Evolutionary conservation across 2,113 vertebrate species (phyloP), one percentile per base, ranked within the genome.

Genomic region (Cinclus cinclus): DNA sequence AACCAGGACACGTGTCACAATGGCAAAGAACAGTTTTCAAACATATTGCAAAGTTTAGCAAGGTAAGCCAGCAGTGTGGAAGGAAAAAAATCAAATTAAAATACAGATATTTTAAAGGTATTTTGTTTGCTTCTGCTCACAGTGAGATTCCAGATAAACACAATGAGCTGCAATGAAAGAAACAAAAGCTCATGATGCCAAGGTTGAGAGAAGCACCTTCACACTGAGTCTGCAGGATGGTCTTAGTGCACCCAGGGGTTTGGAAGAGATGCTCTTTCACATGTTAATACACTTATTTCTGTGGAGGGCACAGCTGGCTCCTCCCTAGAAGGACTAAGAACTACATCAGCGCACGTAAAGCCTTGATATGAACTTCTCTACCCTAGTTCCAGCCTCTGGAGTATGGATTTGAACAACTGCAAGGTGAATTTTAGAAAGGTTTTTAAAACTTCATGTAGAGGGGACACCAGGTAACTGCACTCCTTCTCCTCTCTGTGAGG

Each of bases 271-370:
- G 42, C 23, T 87, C 37, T 23, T 28, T 87, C 63, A 67, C 18
- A 74, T 80, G 46, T 50, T 27, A 47, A 28, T 6, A 52, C 2
- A 5, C 35, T 76, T 47, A 55, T 60, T 73, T 60, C 87, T 89
- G 74, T 47, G 23, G 81, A 91, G 59, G 37, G 50, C 44, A 77
- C 59, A 93, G 64, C 55, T 81, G 78, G 64, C 55, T 94, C 74
- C 55, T 62, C 46, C 59, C 19, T 21, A 69, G 55, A 46, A 77
- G n/a, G 47, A 56, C 30, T 39, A 35, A 27, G 53, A 56, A 47
- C 37, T 47, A 0, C 30, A 56, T 25, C 5, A 64, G 46, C 47
- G 71, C 53, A 58, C 0, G 0, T 8, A 69, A 77, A 59, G 7
- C 22, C 77, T 74, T 37, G 37, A n/a, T 2, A 69, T n/a, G 28